A percentile compares a stretch with the other conserved stretches of the same genome.
phyloP scores from a whole-genome alignment of 2,797 vertebrate genomes.

The Vespertilio murinus region DNA sequence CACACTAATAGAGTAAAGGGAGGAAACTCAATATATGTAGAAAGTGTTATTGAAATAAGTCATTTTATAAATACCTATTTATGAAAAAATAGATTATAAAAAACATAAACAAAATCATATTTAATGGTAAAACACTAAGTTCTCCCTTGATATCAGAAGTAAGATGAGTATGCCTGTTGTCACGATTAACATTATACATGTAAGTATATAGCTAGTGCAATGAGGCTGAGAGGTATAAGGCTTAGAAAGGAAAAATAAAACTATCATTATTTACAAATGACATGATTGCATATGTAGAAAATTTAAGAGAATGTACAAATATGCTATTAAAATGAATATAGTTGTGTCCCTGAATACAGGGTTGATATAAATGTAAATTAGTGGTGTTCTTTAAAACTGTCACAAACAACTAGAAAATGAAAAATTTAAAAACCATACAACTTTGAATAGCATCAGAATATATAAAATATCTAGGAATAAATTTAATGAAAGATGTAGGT shows the following conservation, averaged over 20 bases:
- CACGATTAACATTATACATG: background rate
- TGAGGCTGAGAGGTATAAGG: background rate
- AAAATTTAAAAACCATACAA: background rate
- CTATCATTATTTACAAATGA: background rate
- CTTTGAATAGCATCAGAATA: conserved; percentile 8
- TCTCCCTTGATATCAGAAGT: background rate
- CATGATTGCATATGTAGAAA: background rate
- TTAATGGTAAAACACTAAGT: background rate
- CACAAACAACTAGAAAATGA: background rate
- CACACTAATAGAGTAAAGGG: background rate
- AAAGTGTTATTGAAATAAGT: background rate
- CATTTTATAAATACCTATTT: background rate
- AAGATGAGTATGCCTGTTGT: background rate
- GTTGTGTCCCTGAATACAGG: background rate
- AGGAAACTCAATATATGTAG: background rate
- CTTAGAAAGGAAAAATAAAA: background rate
- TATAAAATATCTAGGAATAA: conserved; percentile 1
- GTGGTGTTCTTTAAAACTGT: background rate
- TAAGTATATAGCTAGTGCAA: background rate
- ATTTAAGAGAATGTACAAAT: background rate
- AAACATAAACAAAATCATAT: background rate
- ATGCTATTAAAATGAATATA: background rate
- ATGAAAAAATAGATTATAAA: background rate
- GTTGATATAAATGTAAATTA: background rate
- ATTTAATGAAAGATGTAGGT: conserved; percentile 24